Base-by-base conservation (phyloP, 2,113 vertebrate genomes). In the Ranitomeya variabilis region DNA sequence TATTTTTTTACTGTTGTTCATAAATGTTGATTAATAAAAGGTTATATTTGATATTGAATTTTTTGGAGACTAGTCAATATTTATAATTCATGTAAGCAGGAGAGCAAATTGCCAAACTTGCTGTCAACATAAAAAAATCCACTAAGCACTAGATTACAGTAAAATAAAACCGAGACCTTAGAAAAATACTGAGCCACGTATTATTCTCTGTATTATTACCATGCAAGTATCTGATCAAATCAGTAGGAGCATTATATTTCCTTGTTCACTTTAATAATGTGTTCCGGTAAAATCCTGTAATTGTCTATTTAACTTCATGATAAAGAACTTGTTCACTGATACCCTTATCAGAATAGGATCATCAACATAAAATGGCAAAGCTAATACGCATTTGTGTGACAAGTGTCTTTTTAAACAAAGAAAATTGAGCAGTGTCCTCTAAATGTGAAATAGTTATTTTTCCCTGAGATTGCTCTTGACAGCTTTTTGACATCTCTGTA, bases 401-500 rank as follows among this genome's bases (percentile, higher is more conserved):
- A 87, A 54, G 60, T 55, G 54, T 69, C 59, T 45, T 51, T 55
- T 67, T 55, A 67, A 31, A 87, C 64, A 78, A 79, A 52, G 77
- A 78, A 87, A 87, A 87, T 80, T 51, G 78, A 87, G 37, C 45
- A 67, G 10, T 79, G 74, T 66, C 86, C 77, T 80, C 18, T 80
- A 67, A 80, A 87, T 87, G 12, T 80, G 23, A 86, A 59, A 78
- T 62, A 23, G 26, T 78, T 62, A 51, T 86, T 87, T 87, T 80
- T 87, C 31, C 62, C 45, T 13, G 55, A 64, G 76, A 87, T 87
- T 79, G 31, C 51, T 80, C 76, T 62, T 87, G 74, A 80, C 86
- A 80, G 86, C 74, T 87, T 79, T 87, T 87, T 87, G 86, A 87
- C 76, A 87, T 80, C 18, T 80, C 62, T 87, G 26, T 52, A 59